Percentiles rank a stretch among this genome's conserved stretches.
Evolutionary conservation across 2,888 invertebrate species (phyloP).

Genomic region (Nasonia oneida): DNA sequence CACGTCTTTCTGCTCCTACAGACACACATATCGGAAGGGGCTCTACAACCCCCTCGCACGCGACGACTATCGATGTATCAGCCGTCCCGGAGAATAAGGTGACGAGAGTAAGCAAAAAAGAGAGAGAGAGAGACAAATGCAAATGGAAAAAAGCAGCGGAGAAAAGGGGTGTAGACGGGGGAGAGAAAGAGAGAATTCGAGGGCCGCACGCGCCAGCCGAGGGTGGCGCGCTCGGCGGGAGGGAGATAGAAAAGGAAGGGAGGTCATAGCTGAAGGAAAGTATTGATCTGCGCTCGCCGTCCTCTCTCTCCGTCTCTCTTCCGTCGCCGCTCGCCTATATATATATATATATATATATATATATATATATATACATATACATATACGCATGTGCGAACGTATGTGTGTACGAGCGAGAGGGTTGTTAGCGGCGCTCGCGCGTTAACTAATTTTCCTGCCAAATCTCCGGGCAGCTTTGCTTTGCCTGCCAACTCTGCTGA

Average conservation of each 20-base stretch:
- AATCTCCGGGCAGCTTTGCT: not conserved
- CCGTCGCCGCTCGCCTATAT: not conserved
- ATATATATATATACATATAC: not conserved
- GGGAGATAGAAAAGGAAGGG: slow-evolving; percentile 66
- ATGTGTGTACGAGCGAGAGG: not conserved
- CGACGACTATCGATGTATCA: slow-evolving; percentile 10
- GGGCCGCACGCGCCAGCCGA: slow-evolving; percentile 58
- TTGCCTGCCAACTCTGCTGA: not conserved
- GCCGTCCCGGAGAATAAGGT: not conserved
- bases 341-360: not conserved
- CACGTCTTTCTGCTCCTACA: not conserved
- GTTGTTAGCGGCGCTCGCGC: slow-evolving; percentile 9
- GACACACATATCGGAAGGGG: not conserved
- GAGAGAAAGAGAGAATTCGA: slow-evolving; percentile 18
- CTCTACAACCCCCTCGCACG: not conserved
- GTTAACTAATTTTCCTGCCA: slow-evolving; percentile 34
- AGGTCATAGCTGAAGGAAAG: slow-evolving; percentile 77
- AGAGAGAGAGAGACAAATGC: not conserved
- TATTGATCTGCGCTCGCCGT: slow-evolving; percentile 78
- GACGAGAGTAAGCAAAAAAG: not conserved
- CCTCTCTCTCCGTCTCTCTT: slow-evolving; percentile 70
- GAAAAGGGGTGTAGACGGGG: not conserved
- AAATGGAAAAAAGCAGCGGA: not conserved
- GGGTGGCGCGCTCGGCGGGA: slow-evolving; percentile 40
- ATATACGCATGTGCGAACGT: not conserved